A percentile compares a stretch with the other conserved stretches of the same genome.
phyloP scores from a whole-genome alignment of 1,140 invertebrate genomes.

The Agraylea sexmaculata region DNA sequence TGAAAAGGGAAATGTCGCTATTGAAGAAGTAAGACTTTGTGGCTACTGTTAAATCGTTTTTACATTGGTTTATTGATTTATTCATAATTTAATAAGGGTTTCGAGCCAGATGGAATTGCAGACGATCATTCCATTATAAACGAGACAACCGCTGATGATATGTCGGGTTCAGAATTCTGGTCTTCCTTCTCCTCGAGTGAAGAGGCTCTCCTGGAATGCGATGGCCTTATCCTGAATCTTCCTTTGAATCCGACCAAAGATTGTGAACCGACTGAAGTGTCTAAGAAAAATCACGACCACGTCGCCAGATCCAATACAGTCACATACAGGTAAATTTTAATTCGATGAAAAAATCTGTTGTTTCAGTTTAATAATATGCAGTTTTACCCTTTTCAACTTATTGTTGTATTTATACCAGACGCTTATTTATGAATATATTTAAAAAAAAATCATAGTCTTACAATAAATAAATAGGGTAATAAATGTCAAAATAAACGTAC shows the following conservation, averaged over 20 bases:
- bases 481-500: too few relatives aligned
- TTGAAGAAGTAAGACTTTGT: slow-evolving; percentile 44
- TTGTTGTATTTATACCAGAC: too few relatives aligned
- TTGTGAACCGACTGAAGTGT: slow-evolving; percentile 37
- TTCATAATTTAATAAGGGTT: slow-evolving; percentile 28
- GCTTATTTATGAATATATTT: too few relatives aligned
- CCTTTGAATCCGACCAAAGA: slow-evolving; percentile 49
- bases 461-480: too few relatives aligned
- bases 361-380: too few relatives aligned
- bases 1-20: slow-evolving; percentile 43
- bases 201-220: slow-evolving; percentile 59
- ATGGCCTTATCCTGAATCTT: slow-evolving; percentile 58
- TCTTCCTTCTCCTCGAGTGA: slow-evolving; percentile 68
- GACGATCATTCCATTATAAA: slow-evolving; percentile 48
- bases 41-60: slow-evolving; percentile 5
- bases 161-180: slow-evolving; percentile 64
- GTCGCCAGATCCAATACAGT: slow-evolving; percentile 48
- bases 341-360: slow-evolving; percentile 2
- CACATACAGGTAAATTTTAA: slow-evolving; percentile 44
- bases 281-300: slow-evolving; percentile 25
- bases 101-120: slow-evolving; percentile 49
- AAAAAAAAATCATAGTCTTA: too few relatives aligned
- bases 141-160: slow-evolving; percentile 50
- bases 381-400: too few relatives aligned
- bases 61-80: slow-evolving; percentile 6